Evolutionary conservation across 1,140 invertebrate genomes (phyloP).

Genomic region (Cyclargus thomasi): DNA sequence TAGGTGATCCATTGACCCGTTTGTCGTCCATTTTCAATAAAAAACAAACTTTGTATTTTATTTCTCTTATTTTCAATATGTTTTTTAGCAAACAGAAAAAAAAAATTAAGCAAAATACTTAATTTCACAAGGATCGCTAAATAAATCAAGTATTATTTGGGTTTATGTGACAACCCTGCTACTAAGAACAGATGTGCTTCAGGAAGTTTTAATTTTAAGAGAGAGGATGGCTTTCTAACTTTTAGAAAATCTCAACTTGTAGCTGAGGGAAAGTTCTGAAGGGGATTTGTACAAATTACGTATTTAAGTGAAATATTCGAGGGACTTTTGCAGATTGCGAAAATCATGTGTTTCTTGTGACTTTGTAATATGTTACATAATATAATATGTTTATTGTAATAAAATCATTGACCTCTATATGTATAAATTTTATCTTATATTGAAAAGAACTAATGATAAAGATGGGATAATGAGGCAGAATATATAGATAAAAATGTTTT

Average conservation of each 20-base stretch:
- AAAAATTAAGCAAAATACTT: too few relatives aligned
- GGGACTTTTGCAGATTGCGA: background rate
- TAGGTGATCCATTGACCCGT: too few relatives aligned
- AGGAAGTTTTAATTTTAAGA: background rate
- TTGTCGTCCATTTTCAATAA: too few relatives aligned
- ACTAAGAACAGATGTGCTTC: slow-evolving; percentile 2
- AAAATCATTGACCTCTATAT: too few relatives aligned
- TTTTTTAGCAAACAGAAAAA: too few relatives aligned
- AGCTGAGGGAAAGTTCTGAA: background rate
- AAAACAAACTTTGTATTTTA: too few relatives aligned
- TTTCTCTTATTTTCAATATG: too few relatives aligned
- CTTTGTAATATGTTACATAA: background rate
- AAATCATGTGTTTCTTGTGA: background rate
- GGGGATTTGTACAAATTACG: background rate
- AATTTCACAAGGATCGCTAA: background rate
- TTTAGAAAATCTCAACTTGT: background rate
- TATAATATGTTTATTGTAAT: background rate
- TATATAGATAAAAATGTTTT: too few relatives aligned
- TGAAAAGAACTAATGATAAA: too few relatives aligned
- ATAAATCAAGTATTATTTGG: background rate
- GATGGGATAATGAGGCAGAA: too few relatives aligned
- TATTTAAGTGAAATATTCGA: slow-evolving; percentile 3
- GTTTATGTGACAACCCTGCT: background rate
- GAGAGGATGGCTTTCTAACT: background rate
- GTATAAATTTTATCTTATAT: too few relatives aligned